Evolutionary conservation across 2,113 vertebrate species (phyloP).

Genomic region (Silurus asotus): DNA sequence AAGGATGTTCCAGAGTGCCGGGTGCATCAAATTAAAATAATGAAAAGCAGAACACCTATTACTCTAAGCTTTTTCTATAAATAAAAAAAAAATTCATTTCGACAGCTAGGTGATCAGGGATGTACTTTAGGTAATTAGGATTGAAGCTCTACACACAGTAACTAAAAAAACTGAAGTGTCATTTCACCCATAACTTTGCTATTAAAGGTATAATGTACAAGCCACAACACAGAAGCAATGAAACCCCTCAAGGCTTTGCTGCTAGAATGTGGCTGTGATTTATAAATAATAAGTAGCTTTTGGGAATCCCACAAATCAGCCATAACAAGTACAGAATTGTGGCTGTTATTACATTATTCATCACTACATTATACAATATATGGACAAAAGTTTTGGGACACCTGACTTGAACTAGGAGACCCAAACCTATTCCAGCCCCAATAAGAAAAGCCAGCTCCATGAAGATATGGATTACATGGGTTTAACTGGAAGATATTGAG

Average conservation of each 20-base stretch:
- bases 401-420: no score
- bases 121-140: background rate
- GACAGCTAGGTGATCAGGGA: background rate
- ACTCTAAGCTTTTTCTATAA: background rate
- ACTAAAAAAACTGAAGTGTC: background rate
- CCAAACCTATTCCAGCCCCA: no score
- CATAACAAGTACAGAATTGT: background rate
- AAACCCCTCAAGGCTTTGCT: background rate
- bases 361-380: background rate
- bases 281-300: background rate
- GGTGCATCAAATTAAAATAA: background rate
- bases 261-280: no score
- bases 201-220: background rate
- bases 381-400: no score
- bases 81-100: background rate
- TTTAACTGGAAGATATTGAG: no score
- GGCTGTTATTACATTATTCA: background rate
- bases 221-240: background rate
- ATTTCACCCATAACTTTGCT: background rate
- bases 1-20: background rate
- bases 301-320: background rate
- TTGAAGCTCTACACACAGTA: background rate
- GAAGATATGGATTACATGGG: no score
- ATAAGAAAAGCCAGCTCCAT: no score
- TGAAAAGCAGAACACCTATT: background rate